Percentiles rank a stretch among this genome's conserved stretches.
phyloP scores from a whole-genome alignment of 2,888 invertebrate genomes.

The Desoria tigrina region DNA sequence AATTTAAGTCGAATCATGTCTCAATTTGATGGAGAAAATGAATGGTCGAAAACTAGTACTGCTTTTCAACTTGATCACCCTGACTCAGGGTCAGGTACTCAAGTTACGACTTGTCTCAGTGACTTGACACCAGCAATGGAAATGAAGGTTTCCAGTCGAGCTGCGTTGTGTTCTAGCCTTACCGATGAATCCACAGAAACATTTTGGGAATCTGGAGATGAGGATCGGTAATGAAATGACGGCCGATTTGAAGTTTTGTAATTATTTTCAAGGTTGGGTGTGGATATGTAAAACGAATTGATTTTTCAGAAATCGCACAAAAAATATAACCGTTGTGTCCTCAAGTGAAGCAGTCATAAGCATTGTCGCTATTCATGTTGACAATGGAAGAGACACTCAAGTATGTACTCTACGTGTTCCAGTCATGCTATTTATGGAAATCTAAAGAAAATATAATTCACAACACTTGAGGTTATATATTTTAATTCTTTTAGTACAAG shows the following conservation, averaged over 20 bases:
- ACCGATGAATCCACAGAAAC: constrained; percentile 95
- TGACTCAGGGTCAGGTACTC: constrained; percentile 16
- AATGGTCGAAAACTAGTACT: constrained; percentile 56
- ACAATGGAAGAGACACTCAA: constrained; percentile 80
- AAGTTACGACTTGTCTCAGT: constrained; percentile 39
- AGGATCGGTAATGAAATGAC: constrained; percentile 63
- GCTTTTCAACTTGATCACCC: constrained; percentile 27
- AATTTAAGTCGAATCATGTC: constrained; percentile 94
- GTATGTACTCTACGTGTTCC: constrained; percentile 16
- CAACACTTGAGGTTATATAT: not conserved
- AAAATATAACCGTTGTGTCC: constrained; percentile 73
- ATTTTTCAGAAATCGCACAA: constrained; percentile 73
- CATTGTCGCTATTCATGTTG: constrained; percentile 84
- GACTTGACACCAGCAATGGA: constrained; percentile 77
- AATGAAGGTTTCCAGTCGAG: constrained; percentile 86
- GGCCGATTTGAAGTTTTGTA: not conserved
- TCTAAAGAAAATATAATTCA: not conserved
- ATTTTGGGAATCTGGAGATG: constrained; percentile 98
- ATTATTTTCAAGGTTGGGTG: no score
- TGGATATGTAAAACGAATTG: not conserved
- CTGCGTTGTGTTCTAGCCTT: constrained; percentile 89
- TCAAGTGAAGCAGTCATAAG: constrained; percentile 68
- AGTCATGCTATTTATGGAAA: not conserved
- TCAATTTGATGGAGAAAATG: constrained; percentile 78
- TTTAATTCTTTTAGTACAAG: constrained; percentile 69